Percentiles rank a stretch among this genome's conserved stretches.
Conservation (phyloP, 2,797 vertebrate genomes). For the Enteromius afrohamiltoni region DNA sequence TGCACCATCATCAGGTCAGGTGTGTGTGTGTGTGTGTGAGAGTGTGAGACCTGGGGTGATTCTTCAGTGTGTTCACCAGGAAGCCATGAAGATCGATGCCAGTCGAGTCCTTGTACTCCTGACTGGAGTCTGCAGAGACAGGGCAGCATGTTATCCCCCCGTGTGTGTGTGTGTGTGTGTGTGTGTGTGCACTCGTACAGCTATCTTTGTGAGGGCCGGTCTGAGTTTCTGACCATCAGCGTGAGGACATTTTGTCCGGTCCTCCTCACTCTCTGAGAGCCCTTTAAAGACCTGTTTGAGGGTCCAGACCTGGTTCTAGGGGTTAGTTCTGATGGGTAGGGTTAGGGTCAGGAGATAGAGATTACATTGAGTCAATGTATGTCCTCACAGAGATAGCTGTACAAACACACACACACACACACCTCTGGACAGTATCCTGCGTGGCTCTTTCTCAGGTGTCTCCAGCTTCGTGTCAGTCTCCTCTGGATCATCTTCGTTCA, state of each 20-base stretch:
- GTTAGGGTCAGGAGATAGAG: too few relatives aligned
- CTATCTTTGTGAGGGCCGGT: too few relatives aligned
- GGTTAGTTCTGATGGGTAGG: too few relatives aligned
- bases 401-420: conserved; percentile 68
- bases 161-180: background rate
- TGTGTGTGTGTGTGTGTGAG: background rate
- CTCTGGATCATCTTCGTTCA: conserved; percentile 84
- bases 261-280: too few relatives aligned
- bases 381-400: too few relatives aligned
- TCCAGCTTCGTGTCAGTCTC: conserved; percentile 61
- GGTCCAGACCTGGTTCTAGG: too few relatives aligned
- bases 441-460: conserved; percentile 81
- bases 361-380: too few relatives aligned
- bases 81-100: conserved; percentile 99
- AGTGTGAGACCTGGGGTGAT: conserved; percentile 90
- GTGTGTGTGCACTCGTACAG: too few relatives aligned
- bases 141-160: background rate
- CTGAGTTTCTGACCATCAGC: too few relatives aligned
- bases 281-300: too few relatives aligned
- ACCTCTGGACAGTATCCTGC: conserved; percentile 91
- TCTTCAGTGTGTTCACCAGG: conserved; percentile 97
- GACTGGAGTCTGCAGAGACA: conserved; percentile 90
- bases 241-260: too few relatives aligned
- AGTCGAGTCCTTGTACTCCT: conserved; percentile 98
- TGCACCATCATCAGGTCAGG: too few relatives aligned